Conservation (phyloP, 2,113 vertebrate species). For the Hemibagrus wyckioides region DNA sequence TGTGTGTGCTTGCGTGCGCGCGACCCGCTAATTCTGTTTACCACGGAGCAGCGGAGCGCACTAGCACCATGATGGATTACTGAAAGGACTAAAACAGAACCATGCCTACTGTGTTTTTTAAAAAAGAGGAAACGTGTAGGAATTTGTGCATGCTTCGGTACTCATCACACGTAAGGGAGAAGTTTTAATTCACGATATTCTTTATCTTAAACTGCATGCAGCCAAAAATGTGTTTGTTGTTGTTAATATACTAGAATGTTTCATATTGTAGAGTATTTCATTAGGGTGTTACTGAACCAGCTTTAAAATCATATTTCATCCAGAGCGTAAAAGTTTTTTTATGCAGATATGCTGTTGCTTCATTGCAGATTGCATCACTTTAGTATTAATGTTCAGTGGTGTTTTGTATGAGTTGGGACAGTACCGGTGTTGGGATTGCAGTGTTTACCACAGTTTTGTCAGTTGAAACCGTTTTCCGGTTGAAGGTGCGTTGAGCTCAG, state of each 20-base stretch:
- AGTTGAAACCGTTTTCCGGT: constrained; percentile 59
- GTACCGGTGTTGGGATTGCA: not conserved
- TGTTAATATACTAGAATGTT: too few species aligned
- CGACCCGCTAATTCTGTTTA: constrained; percentile 37
- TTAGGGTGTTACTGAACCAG: not conserved
- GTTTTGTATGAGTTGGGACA: not conserved
- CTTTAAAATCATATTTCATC: not conserved
- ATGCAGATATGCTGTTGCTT: not conserved
- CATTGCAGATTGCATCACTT: not conserved
- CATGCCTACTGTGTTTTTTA: constrained; percentile 70
- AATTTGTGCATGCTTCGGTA: constrained; percentile 67
- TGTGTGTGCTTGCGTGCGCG: not conserved
- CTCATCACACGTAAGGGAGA: constrained; percentile 68
- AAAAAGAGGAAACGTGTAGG: constrained; percentile 71
- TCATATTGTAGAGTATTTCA: too few species aligned
- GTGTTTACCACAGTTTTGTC: constrained; percentile 42
- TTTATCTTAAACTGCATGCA: too few species aligned
- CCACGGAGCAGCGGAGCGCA: constrained; percentile 15
- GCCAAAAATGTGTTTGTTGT: not conserved
- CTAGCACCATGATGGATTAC: constrained; percentile 67
- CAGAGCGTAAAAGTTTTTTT: not conserved
- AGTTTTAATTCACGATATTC: not conserved
- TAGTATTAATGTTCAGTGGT: not conserved
- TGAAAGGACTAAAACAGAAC: constrained; percentile 63
- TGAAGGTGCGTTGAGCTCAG: constrained; percentile 18